Evolutionary conservation across 2,113 vertebrate species (phyloP), one percentile per base, ranked within the genome.

Genomic region (Micronisus gabar): DNA sequence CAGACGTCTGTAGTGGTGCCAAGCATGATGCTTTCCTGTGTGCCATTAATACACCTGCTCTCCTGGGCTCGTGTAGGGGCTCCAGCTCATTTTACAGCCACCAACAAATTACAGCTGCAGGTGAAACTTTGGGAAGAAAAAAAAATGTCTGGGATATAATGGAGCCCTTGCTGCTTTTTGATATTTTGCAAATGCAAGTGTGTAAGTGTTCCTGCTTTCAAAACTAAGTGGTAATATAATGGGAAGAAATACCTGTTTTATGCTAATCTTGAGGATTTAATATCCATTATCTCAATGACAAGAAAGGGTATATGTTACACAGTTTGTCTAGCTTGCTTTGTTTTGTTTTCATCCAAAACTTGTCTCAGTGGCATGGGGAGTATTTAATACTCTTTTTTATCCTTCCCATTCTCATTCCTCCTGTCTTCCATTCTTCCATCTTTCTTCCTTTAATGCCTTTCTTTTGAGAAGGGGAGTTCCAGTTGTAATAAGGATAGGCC

Each of bases 1-100:
- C 66, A 72, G 82, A 14, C 1, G 3, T 45, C 16, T 41, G 38
- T 18, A 8, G 18, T 1, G 3, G 26, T 78, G 63, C 87, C 48
- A 27, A 47, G 12, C 0, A 0, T 0, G 10, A 22, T n/a, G 70
- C 32, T 68, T 75, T 85, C 50, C 73, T 7, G 0, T 36, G 50
- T 81, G 61, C 22, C 2, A 0, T 43, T 47, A 11, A 9, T 19
- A 5, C 48, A 45, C 18, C 58, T 56, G 48, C 32, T 56, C 23
- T 11, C 73, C 45, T 1, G 2, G 34, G 55, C 53, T 48, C 32
- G 5, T 19, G 45, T 50, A 20, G 47, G 27, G 41, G 27, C 82
- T 62, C 15, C 27, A 27, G 17, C 34, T 71, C 41, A 5, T 41
- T 66, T 86, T 55, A 56, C 32, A 62, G 41, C 23, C 50, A 78